A percentile compares a stretch with the other conserved stretches of the same genome.
These are phyloP conservation scores for Nomada ferruginata DNA, from an alignment of 2,888 invertebrate species.

Conservation along the genomic window DNA sequence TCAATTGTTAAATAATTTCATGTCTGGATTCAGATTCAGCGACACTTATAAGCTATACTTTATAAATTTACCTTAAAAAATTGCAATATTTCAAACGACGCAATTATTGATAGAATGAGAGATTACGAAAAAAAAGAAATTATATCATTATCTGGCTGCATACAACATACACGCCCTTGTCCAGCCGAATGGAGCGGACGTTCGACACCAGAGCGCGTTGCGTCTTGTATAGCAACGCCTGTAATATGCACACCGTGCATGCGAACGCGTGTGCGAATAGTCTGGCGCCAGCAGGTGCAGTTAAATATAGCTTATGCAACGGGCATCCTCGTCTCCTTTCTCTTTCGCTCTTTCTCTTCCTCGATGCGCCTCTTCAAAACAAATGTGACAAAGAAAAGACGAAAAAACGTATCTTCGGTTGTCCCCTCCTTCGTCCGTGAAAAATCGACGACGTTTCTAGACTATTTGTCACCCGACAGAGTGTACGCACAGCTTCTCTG, in stretches of 20 bases:
- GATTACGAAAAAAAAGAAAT: too few relatives aligned
- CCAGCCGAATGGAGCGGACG: constrained; percentile 39
- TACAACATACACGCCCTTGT: constrained; percentile 12
- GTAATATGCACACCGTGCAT: constrained; percentile 36
- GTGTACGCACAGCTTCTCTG: not conserved
- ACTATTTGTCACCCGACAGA: constrained; percentile 4
- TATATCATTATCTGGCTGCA: not conserved
- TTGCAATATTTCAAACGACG: too few relatives aligned
- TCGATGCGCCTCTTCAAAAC: constrained; percentile 12
- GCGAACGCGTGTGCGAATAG: constrained; percentile 60
- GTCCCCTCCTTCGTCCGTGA: not conserved
- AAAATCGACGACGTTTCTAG: constrained; percentile 15
- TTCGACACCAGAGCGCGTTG: constrained; percentile 61
- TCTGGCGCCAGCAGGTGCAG: constrained; percentile 74
- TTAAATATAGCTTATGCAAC: constrained; percentile 70
- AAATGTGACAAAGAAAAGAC: constrained; percentile 1
- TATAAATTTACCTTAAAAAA: too few relatives aligned
- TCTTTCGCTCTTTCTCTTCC: constrained; percentile 12
- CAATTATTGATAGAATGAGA: too few relatives aligned
- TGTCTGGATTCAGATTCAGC: too few relatives aligned
- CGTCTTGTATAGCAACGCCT: constrained; percentile 55
- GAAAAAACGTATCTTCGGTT: not conserved
- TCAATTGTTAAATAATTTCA: not conserved
- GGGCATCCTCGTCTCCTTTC: constrained; percentile 50
- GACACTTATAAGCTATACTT: too few relatives aligned